Base-by-base conservation (phyloP, 2,888 invertebrate species). In the Strigamia maritima region DNA sequence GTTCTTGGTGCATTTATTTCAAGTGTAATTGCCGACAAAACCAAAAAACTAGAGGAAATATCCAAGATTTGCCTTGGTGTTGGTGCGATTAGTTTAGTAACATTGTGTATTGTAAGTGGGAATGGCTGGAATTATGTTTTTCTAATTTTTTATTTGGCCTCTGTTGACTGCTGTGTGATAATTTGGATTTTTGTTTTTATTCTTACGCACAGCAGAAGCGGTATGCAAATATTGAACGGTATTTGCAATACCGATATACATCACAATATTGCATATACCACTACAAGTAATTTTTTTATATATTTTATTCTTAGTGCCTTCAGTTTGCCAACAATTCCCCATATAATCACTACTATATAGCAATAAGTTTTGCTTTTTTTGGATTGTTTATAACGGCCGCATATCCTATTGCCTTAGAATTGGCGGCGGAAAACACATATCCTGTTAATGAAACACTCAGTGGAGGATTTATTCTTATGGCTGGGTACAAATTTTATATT, bases 371-470 rank as follows among this genome's bases (percentile, higher is more conserved):
- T 40, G 81, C 84, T 24, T 19, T 84, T 26, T 86, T 87, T 82
- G 88, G 88, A 4, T 84, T 85, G 49, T 86, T 87, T 82, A 87
- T 86, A 4, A 86, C 88, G 82, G 86, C 87, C 10, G 82, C 86
- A n/a, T 87, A 87, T 81, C 88, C 88, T 0, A 83, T 87, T 26
- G 85, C 86, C 74, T 83, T 88, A 81, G 88, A 88, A 81, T 82
- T 88, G 80, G 86, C 86, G 14, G 87, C 88, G 1, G 88, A 88
- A 82, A 84, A 85, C 7, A 87, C 88, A 0, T 88, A 85, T 80
- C 88, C 88, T 22, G 87, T 88, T 12, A 86, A 87, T 0, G 88
- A 88, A 82, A 87, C 87, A n/a, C 87, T 87, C 2, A 87, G 88
- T 76, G 84, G 87, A 19, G 88, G 88, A 3, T 82, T 88, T 14